Base-by-base conservation (phyloP, 2,888 invertebrate genomes). In the Melangyna quadrimaculata region DNA sequence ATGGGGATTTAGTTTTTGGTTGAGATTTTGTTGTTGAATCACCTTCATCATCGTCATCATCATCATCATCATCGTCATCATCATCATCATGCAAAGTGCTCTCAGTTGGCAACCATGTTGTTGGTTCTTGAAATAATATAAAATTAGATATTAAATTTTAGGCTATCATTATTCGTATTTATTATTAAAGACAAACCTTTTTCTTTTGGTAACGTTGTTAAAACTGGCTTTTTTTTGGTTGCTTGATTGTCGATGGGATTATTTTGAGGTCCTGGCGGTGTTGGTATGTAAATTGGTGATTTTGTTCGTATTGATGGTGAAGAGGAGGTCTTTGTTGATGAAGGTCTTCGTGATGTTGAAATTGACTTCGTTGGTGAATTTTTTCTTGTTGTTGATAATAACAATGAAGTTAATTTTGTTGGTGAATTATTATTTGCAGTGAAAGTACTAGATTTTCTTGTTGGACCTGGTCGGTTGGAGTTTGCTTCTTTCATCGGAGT, bases 211-310 rank as follows among this genome's bases (percentile, higher is more conserved):
- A 29, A 27, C 2, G 27, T 40, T 63, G 61, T 40, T n/a, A n/a
- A 27, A 27, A 43, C 5, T 0, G 43, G 6, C 3, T n/a, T 8
- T 17, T 27, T 43, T n/a, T n/a, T n/a, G n/a, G n/a, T n/a, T 12
- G 27, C 5, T 0, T 24, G 27, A 17, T 12, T 0, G n/a, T n/a
- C n/a, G n/a, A n/a, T n/a, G 3, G 63, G 63, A 19, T 10, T 1
- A 43, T 63, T 27, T n/a, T 43, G n/a, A 12, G 17, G 8, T 19
- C 55, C 67, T 51, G 48, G 67, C 9, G 67, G 51, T 24, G 67
- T 67, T 9, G 67, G 67, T 35, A 67, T n/a, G 2, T 4, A 0
- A 35, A 51, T 51, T 35, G 22, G 22, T 67, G 48, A 17, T 4
- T 19, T 19, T 2, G 37, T 17, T 40, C 10, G 10, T 8, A 1